Percentiles rank a stretch among this genome's conserved stretches.
phyloP scores from a whole-genome alignment of 2,113 vertebrate genomes.

The Egretta garzetta region DNA sequence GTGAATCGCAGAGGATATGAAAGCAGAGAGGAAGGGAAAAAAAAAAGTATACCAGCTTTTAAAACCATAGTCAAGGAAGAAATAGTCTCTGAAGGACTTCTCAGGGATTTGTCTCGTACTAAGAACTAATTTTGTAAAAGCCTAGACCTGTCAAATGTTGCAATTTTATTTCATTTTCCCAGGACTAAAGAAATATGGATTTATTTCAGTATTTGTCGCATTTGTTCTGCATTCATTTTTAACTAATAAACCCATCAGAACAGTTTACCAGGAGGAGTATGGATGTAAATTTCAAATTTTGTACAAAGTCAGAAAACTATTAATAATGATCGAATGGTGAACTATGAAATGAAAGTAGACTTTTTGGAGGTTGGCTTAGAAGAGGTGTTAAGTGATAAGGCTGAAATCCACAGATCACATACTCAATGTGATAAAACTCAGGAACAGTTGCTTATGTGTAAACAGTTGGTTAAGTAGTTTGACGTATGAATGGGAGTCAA shows the following conservation, averaged over 20 bases:
- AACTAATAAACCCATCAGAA: background rate
- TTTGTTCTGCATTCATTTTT: background rate
- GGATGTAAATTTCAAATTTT: background rate
- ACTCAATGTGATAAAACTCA: background rate
- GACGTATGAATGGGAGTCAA: background rate
- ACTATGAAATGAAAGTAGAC: background rate
- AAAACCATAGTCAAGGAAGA: background rate
- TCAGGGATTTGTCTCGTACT: no score
- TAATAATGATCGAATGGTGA: no score
- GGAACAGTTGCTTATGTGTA: background rate
- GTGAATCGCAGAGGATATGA: background rate
- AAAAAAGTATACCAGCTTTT: background rate
- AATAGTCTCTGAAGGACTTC: background rate
- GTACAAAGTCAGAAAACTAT: background rate
- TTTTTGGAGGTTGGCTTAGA: background rate
- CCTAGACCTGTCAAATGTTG: background rate
- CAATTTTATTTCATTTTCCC: background rate
- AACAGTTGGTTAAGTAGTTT: background rate
- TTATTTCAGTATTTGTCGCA: background rate
- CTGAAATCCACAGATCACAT: background rate
- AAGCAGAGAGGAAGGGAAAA: background rate
- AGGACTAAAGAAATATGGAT: background rate
- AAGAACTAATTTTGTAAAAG: background rate
- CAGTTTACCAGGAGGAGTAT: background rate
- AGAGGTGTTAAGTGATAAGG: background rate